Percentiles rank a stretch among this genome's conserved stretches.
Conservation (phyloP, 2,888 invertebrate species). For the Thymelicus lineola region DNA sequence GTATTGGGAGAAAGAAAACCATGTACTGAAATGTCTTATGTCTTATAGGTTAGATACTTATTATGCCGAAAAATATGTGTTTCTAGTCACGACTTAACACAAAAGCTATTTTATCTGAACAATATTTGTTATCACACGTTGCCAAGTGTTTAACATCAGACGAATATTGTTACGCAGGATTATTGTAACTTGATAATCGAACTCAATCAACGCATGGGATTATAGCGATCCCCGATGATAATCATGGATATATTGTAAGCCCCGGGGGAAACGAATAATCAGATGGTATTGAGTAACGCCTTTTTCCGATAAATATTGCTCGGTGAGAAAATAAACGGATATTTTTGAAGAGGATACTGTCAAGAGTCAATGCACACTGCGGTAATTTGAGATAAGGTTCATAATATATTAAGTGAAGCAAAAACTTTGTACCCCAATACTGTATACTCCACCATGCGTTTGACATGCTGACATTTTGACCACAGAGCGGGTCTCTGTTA, state of each 20-base stretch:
- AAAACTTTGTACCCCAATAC: too few relatives aligned
- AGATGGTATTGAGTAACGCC: constrained; percentile 57
- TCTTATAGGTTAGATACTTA: too few relatives aligned
- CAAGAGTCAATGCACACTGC: neutral
- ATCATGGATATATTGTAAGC: constrained; percentile 46
- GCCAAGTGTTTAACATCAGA: neutral
- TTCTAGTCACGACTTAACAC: too few relatives aligned
- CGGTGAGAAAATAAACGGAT: constrained; percentile 32
- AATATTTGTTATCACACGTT: too few relatives aligned
- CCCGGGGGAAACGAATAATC: constrained; percentile 59
- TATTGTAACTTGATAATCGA: constrained; percentile 11
- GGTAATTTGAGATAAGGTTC: neutral
- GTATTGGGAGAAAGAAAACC: too few relatives aligned
- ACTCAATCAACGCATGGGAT: constrained; percentile 42
- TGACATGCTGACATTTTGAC: too few relatives aligned
- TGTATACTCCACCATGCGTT: too few relatives aligned
- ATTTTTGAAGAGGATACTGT: constrained; percentile 10
- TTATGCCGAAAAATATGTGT: too few relatives aligned
- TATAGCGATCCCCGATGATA: constrained; percentile 51
- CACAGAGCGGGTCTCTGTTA: too few relatives aligned
- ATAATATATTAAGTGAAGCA: too few relatives aligned
- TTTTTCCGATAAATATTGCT: constrained; percentile 49
- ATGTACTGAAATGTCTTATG: too few relatives aligned
- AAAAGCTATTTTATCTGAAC: too few relatives aligned
- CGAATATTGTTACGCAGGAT: neutral